A percentile compares a stretch with the other conserved stretches of the same genome.
Evolutionary conservation across 1,140 invertebrate species (phyloP).

Genomic region (Ostrea edulis): DNA sequence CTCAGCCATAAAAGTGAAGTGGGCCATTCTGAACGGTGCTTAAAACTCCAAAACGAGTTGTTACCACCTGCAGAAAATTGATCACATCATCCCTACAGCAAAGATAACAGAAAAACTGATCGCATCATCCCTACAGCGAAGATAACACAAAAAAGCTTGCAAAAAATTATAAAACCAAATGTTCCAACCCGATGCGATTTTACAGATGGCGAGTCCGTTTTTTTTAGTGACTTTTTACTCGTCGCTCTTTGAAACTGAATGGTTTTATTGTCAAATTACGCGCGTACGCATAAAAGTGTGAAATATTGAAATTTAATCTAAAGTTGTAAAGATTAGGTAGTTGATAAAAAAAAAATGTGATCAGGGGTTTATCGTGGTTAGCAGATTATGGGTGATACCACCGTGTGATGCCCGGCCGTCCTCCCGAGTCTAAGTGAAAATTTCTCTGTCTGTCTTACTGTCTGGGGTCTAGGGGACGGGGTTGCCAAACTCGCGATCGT

Average conservation of each 20-base stretch:
- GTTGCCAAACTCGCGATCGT: too few relatives aligned
- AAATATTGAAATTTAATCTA: not conserved
- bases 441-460: too few relatives aligned
- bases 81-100: not conserved
- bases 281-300: not conserved
- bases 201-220: not conserved
- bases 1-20: conserved; percentile 4
- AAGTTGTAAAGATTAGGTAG: not conserved
- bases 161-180: conserved; percentile 2
- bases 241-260: too few relatives aligned
- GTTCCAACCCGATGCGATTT: not conserved
- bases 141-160: conserved; percentile 6
- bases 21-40: not conserved
- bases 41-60: not conserved
- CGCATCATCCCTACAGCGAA: conserved; percentile 2
- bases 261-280: not conserved
- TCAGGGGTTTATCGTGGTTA: too few relatives aligned
- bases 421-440: too few relatives aligned
- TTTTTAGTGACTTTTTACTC: too few relatives aligned
- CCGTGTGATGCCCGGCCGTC: too few relatives aligned
- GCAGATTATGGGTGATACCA: too few relatives aligned
- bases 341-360: not conserved
- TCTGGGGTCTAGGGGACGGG: too few relatives aligned
- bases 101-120: conserved; percentile 15
- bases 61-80: not conserved